Conservation (phyloP, 2,888 invertebrate species). For the Hirtodrosophila trivittata region DNA sequence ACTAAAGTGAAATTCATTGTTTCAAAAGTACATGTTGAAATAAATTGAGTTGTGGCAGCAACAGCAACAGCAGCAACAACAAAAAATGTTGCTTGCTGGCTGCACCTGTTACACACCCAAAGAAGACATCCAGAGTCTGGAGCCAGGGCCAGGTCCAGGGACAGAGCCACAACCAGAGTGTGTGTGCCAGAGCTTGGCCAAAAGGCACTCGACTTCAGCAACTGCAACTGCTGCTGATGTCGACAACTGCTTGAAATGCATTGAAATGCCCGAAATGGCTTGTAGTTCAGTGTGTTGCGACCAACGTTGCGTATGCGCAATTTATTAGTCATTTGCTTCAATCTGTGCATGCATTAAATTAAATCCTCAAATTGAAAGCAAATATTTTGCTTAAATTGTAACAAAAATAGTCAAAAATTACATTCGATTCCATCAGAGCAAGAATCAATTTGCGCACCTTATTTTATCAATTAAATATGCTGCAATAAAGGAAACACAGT, state of each 20-base stretch:
- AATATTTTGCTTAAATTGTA: slow-evolving; percentile 3
- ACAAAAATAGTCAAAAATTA: background rate
- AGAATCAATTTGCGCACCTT: background rate
- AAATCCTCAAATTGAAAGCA: slow-evolving; percentile 4
- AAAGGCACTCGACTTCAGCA: slow-evolving; percentile 37
- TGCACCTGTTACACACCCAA: slow-evolving; percentile 73
- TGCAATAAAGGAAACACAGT: too few species aligned
- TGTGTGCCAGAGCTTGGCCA: slow-evolving; percentile 3
- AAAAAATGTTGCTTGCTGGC: slow-evolving; percentile 45
- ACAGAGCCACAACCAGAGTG: background rate
- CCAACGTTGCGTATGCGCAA: slow-evolving; percentile 66
- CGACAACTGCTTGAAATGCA: slow-evolving; percentile 64
- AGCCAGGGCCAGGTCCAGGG: background rate
- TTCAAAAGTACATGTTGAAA: slow-evolving; percentile 81
- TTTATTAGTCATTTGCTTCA: slow-evolving; percentile 49
- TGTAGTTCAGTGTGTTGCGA: slow-evolving; percentile 16
- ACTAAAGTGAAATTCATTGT: slow-evolving; percentile 81
- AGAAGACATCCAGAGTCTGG: slow-evolving; percentile 25
- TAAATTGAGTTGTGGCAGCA: slow-evolving; percentile 80
- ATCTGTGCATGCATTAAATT: background rate
- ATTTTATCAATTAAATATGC: too few species aligned
- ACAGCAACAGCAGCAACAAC: slow-evolving; percentile 38
- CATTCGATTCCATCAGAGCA: background rate
- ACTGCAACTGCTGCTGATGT: slow-evolving; percentile 43
- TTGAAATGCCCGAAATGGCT: slow-evolving; percentile 55